These are phyloP conservation scores for Neolamprologus toae DNA, from an alignment of 2,113 vertebrate genomes.

Conservation along the genomic window DNA sequence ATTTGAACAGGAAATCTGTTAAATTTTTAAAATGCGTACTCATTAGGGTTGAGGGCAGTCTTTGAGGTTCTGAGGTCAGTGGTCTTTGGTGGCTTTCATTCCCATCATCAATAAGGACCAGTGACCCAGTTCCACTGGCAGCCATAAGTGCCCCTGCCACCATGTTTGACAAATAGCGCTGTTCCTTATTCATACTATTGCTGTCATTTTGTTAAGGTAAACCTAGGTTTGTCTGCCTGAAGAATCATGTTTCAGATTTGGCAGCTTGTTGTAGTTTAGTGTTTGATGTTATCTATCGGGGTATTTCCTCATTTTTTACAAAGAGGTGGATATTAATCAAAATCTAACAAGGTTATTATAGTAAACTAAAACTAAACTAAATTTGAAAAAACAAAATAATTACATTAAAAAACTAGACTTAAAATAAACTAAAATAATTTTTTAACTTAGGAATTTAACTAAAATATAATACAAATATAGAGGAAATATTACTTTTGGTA, in stretches of 20 bases:
- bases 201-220: not conserved
- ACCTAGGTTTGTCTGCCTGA: not conserved
- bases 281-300: accelerated
- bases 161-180: not conserved
- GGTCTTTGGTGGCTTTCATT: not conserved
- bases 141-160: not conserved
- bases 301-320: not conserved
- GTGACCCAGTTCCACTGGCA: not conserved
- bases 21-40: not conserved
- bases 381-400: not conserved
- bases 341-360: not conserved
- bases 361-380: not conserved
- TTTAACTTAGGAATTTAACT: not conserved
- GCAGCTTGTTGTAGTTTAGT: not conserved
- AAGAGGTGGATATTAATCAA: not conserved
- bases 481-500: not conserved
- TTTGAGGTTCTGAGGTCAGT: not conserved
- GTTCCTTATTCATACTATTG: not conserved
- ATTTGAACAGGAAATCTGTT: not conserved
- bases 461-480: not conserved
- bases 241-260: not conserved
- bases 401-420: not conserved
- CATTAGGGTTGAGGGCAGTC: not conserved
- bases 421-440: not conserved
- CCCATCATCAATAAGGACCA: not conserved